Evolutionary conservation across 2,888 invertebrate species (phyloP).

Genomic region (Machimus rusticus): DNA sequence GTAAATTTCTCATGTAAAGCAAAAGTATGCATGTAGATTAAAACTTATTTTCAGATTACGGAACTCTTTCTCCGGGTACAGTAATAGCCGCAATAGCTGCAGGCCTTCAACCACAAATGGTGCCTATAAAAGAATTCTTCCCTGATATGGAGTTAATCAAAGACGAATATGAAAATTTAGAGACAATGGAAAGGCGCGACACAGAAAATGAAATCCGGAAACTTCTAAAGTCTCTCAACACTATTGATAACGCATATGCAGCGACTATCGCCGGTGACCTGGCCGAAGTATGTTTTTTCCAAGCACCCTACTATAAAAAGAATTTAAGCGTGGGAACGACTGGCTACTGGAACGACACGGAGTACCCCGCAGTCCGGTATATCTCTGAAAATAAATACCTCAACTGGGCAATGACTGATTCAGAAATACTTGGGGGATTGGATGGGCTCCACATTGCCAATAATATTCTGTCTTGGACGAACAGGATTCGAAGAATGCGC

Average conservation of each 20-base stretch:
- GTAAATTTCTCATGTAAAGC: background rate
- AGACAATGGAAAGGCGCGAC: constrained; percentile 54
- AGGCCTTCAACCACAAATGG: constrained; percentile 68
- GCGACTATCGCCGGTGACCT: constrained; percentile 72
- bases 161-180: constrained; percentile 48
- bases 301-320: constrained; percentile 66
- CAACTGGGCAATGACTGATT: constrained; percentile 72
- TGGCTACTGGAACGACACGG: constrained; percentile 73
- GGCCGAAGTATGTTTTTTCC: constrained; percentile 72
- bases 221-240: constrained; percentile 42
- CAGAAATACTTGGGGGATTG: constrained; percentile 73
- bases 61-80: constrained; percentile 68
- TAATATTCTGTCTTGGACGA: constrained; percentile 66
- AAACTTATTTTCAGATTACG: constrained; percentile 62
- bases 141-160: constrained; percentile 16
- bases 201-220: constrained; percentile 46
- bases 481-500: constrained; percentile 64
- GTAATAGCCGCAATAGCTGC: constrained; percentile 70
- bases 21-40: background rate
- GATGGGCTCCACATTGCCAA: constrained; percentile 69
- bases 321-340: constrained; percentile 66
- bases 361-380: constrained; percentile 67
- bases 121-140: constrained; percentile 64
- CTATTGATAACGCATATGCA: constrained; percentile 68
- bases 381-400: constrained; percentile 62